These are phyloP conservation scores for Machimus rusticus DNA, from an alignment of 2,888 invertebrate species.

Conservation along the genomic window DNA sequence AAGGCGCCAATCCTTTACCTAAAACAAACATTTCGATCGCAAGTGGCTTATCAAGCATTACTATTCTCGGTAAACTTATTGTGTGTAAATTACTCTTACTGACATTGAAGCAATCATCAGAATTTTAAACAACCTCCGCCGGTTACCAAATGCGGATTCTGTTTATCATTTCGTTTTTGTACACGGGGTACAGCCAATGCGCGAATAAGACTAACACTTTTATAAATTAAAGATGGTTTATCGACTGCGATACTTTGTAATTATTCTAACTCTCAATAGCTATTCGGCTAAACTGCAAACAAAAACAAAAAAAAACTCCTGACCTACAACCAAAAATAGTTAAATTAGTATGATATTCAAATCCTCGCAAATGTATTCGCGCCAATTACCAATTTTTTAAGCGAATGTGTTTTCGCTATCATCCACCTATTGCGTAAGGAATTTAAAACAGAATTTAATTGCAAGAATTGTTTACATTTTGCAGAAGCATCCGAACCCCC, in stretches of 20 bases:
- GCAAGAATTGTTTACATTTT: conserved; percentile 55
- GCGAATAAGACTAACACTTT: background rate
- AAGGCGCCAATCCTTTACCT: background rate
- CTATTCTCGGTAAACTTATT: background rate
- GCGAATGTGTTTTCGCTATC: background rate
- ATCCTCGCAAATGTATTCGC: background rate
- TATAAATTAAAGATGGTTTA: background rate
- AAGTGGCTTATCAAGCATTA: background rate
- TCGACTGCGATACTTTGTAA: background rate
- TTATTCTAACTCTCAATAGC: background rate
- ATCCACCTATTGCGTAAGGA: background rate
- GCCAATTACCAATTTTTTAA: background rate
- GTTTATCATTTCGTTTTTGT: background rate
- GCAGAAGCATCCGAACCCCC: conserved; percentile 58
- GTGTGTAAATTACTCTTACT: background rate
- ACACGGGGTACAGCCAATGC: background rate
- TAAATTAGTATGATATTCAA: background rate
- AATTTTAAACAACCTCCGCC: background rate
- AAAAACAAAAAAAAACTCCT: background rate
- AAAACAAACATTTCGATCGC: background rate
- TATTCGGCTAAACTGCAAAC: background rate
- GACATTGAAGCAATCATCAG: background rate
- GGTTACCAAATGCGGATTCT: background rate
- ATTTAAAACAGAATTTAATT: background rate
- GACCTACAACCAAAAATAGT: background rate